Percentiles rank a stretch among this genome's conserved stretches.
Conservation (phyloP, 2,888 invertebrate genomes). For the Spodoptera littoralis region DNA sequence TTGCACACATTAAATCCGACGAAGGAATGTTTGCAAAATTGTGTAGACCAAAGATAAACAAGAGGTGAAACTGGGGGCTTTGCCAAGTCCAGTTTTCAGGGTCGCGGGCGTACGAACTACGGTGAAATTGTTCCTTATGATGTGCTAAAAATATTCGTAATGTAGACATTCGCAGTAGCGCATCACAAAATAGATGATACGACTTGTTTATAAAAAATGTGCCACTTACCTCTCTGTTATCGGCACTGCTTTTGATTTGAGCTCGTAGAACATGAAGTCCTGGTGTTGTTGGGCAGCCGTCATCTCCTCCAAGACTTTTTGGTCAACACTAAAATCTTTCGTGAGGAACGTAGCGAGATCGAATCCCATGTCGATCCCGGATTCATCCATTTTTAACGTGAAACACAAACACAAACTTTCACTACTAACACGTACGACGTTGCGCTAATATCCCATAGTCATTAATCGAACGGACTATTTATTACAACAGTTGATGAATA, state of each 20-base stretch:
- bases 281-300: slow-evolving; percentile 87
- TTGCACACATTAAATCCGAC: slow-evolving; percentile 45
- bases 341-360: slow-evolving; percentile 89
- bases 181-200: slow-evolving; percentile 49
- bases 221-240: slow-evolving; percentile 88
- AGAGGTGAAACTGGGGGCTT: slow-evolving; percentile 78
- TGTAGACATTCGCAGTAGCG: slow-evolving; percentile 63
- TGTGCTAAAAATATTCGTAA: slow-evolving; percentile 84
- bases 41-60: slow-evolving; percentile 75
- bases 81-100: slow-evolving; percentile 86
- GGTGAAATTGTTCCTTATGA: slow-evolving; percentile 85
- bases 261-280: slow-evolving; percentile 90
- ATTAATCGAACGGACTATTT: slow-evolving; percentile 74
- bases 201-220: slow-evolving; percentile 55
- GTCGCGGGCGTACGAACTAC: slow-evolving; percentile 77
- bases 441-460: slow-evolving; percentile 72
- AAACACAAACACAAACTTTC: slow-evolving; percentile 66
- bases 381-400: slow-evolving; percentile 89
- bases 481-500: slow-evolving; percentile 69
- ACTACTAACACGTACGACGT: slow-evolving; percentile 68
- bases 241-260: slow-evolving; percentile 90
- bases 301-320: slow-evolving; percentile 88
- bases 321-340: slow-evolving; percentile 87
- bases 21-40: slow-evolving; percentile 63
- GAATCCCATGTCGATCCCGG: slow-evolving; percentile 90